Percentiles rank a stretch among this genome's conserved stretches.
phyloP scores from a whole-genome alignment of 1,140 invertebrate genomes.

The Drosophila bocki region DNA sequence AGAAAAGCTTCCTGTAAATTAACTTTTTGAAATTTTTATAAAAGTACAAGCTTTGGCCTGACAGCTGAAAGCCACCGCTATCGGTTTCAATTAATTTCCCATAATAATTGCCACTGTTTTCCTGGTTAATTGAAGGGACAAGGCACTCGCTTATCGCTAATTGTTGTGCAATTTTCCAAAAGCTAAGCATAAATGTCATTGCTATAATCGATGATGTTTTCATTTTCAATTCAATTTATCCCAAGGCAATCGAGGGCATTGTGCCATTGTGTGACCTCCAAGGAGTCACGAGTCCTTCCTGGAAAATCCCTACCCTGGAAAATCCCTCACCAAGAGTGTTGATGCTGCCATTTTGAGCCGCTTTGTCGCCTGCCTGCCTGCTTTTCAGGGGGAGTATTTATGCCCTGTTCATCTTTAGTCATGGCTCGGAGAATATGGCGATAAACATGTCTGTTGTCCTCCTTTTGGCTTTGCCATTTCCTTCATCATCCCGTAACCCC shows the following conservation, averaged over 20 bases:
- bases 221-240: constrained; percentile 57
- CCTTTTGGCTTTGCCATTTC: neutral
- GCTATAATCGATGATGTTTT: constrained; percentile 31
- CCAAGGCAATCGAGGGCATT: constrained; percentile 19
- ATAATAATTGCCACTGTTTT: constrained; percentile 13
- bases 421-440: constrained; percentile 79
- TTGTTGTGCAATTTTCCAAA: constrained; percentile 37
- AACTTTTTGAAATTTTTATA: constrained; percentile 2
- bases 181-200: constrained; percentile 41
- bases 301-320: too few relatives aligned
- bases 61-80: neutral
- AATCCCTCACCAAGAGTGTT: neutral
- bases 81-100: constrained; percentile 21
- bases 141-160: constrained; percentile 29
- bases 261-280: constrained; percentile 31
- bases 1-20: neutral
- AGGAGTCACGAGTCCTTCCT: neutral
- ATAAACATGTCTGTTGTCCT: constrained; percentile 72
- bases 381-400: constrained; percentile 66
- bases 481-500: neutral
- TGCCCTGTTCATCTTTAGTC: constrained; percentile 76
- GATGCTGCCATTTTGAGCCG: constrained; percentile 45
- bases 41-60: neutral
- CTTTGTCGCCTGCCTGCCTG: constrained; percentile 78
- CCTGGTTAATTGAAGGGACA: constrained; percentile 2